Evolutionary conservation across 2,113 vertebrate species (phyloP).

Genomic region (Takifugu bimaculatus): DNA sequence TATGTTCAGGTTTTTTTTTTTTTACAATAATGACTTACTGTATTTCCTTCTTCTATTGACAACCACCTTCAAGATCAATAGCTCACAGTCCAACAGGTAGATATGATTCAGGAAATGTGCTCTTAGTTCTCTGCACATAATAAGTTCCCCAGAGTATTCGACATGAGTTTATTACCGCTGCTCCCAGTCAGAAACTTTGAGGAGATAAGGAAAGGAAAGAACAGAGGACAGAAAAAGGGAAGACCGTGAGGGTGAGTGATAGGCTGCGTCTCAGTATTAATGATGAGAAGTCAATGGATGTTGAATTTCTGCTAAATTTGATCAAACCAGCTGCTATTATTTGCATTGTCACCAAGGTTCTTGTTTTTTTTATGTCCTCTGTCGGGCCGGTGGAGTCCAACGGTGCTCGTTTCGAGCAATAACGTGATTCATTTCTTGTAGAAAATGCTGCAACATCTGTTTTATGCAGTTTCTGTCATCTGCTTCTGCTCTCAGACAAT

Average conservation of each 20-base stretch:
- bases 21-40: slow-evolving; percentile 23
- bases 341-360: slow-evolving; percentile 36
- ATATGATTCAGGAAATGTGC: slow-evolving; percentile 36
- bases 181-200: slow-evolving; percentile 48
- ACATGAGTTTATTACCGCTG: slow-evolving; percentile 47
- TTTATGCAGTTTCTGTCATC: slow-evolving; percentile 16
- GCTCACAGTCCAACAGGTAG: slow-evolving; percentile 57
- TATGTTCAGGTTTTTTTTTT: too few relatives aligned
- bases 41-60: slow-evolving; percentile 46
- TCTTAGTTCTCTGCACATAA: slow-evolving; percentile 64
- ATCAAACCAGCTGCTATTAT: slow-evolving; percentile 43
- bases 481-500: slow-evolving; percentile 17
- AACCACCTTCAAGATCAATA: slow-evolving; percentile 58
- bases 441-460: slow-evolving; percentile 22
- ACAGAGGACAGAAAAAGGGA: slow-evolving; percentile 33
- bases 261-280: slow-evolving; percentile 38
- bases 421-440: slow-evolving; percentile 16
- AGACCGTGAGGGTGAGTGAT: slow-evolving; percentile 32
- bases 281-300: slow-evolving; percentile 44
- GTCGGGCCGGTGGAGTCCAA: slow-evolving; percentile 33
- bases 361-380: slow-evolving; percentile 38
- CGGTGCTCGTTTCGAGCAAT: slow-evolving; percentile 30
- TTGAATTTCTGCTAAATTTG: slow-evolving; percentile 34
- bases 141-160: slow-evolving; percentile 61
- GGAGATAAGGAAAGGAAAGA: slow-evolving; percentile 47